Evolutionary conservation across 1,140 invertebrate genomes (phyloP).

Genomic region (Ceratina japonica): DNA sequence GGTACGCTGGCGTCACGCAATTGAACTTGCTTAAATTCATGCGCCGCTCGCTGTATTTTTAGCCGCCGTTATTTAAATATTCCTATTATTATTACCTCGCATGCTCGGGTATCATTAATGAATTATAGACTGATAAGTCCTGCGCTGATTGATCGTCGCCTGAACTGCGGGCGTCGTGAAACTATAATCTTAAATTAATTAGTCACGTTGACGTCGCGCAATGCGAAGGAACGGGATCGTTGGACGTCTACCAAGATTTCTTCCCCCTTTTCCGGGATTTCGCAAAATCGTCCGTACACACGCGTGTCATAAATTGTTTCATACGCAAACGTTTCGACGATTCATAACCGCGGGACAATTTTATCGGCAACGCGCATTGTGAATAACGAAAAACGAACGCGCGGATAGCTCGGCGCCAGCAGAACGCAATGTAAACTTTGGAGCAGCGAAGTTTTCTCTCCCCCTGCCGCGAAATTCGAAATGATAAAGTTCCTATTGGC

Average conservation of each 20-base stretch:
- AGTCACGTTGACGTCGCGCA: no score
- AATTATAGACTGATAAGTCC: background rate
- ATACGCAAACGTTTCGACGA: no score
- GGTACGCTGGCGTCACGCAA: background rate
- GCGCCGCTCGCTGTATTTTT: background rate
- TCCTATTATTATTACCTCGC: background rate
- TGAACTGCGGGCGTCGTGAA: no score
- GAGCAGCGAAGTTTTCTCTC: constrained; percentile 10
- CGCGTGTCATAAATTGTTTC: no score
- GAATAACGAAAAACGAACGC: constrained; percentile 14
- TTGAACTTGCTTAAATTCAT: constrained; percentile 51
- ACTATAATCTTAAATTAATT: no score
- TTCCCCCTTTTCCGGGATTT: no score
- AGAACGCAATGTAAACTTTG: constrained; percentile 5
- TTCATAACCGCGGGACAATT: background rate
- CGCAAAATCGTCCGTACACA: no score
- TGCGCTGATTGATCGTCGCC: no score
- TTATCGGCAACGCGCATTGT: background rate
- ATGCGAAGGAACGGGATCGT: no score
- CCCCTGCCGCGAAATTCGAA: constrained; percentile 1
- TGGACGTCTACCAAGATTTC: no score
- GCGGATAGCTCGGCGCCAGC: background rate
- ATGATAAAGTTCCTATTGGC: constrained; percentile 14
- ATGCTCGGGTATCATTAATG: background rate
- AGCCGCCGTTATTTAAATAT: background rate